Percentiles rank a stretch among this genome's conserved stretches.
Evolutionary conservation across 2,113 vertebrate genomes (phyloP).

Genomic region (Elephas maximus): DNA sequence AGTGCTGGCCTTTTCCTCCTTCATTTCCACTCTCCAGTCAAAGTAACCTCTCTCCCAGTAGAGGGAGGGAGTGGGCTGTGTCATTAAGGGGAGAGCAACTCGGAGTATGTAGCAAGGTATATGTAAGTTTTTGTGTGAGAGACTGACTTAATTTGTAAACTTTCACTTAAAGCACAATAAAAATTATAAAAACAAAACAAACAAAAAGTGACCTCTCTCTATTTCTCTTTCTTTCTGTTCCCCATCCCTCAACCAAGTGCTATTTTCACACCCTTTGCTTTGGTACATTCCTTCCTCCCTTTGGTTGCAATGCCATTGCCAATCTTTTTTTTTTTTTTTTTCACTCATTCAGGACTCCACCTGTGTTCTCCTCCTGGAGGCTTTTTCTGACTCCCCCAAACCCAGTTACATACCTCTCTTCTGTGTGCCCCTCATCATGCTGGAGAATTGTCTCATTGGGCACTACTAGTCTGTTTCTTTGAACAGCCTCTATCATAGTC

Average conservation of each 20-base stretch:
- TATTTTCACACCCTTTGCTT: constrained; percentile 36
- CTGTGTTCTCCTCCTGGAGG: background rate
- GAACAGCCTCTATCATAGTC: background rate
- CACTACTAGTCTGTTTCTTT: background rate
- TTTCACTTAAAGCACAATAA: too few relatives aligned
- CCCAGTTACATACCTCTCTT: background rate
- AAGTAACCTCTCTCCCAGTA: background rate
- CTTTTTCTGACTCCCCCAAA: background rate
- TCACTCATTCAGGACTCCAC: background rate
- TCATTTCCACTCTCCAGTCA: background rate
- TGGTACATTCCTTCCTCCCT: background rate
- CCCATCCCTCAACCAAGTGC: background rate
- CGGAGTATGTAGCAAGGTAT: too few relatives aligned
- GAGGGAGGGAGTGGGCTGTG: too few relatives aligned
- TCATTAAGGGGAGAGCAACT: too few relatives aligned
- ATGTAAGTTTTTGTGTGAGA: too few relatives aligned
- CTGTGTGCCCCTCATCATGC: background rate
- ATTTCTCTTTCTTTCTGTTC: background rate
- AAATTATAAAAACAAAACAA: too few relatives aligned
- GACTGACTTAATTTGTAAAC: too few relatives aligned
- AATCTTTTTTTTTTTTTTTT: background rate
- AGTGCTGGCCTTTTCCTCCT: background rate
- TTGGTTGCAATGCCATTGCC: background rate
- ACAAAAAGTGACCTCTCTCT: background rate
- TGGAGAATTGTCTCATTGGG: background rate